Evolutionary conservation across 2,888 invertebrate species (phyloP), one percentile per base, ranked within the genome.

Genomic region (Chymomyza amoena): DNA sequence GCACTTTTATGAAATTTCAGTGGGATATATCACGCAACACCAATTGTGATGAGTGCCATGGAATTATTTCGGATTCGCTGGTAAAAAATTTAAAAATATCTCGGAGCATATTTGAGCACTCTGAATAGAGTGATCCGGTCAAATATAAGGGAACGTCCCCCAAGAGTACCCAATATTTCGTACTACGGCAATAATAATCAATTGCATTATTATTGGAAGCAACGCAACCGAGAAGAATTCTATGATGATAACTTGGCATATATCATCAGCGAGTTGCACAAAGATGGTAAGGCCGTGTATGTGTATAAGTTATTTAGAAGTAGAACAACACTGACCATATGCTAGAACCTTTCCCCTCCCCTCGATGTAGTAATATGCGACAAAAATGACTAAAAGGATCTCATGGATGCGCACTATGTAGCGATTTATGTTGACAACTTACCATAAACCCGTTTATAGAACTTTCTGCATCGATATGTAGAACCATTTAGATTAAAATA

Each of bases 151-250:
- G 69, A 72, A 10, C 92, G 93, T 36, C 94, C 97, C 28, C 97
- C 97, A 1, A 92, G 92, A 61, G 94, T 95, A 13, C 94, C 94
- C 76, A 92, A 94, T 20, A 96, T 97, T 32, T 95, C 95, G 84
- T 97, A 96, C 90, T 94, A 95, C 89, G 93, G 94, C 77, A 93
- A 94, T 81, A 92, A 92, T 62, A 92, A 94, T 69, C 93, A 94
- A 63, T 92, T 96, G 60, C 94, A 94, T 89, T 92, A 97, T n/a
- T 97, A 96, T 90, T 97, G 97, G 97, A 94, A 95, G 87, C 93
- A 94, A 78, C 93, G 97, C 52, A 93, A 94, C 5, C 92, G 93
- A 52, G 93, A 93, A 88, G 93, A 95, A 77, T 93, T 95, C 83
- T 96, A 96, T 85, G 97, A 96, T 16, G 93, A 94, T 10, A 93